phyloP scores from a whole-genome alignment of 2,888 invertebrate species.

The Malachius bipustulatus region DNA sequence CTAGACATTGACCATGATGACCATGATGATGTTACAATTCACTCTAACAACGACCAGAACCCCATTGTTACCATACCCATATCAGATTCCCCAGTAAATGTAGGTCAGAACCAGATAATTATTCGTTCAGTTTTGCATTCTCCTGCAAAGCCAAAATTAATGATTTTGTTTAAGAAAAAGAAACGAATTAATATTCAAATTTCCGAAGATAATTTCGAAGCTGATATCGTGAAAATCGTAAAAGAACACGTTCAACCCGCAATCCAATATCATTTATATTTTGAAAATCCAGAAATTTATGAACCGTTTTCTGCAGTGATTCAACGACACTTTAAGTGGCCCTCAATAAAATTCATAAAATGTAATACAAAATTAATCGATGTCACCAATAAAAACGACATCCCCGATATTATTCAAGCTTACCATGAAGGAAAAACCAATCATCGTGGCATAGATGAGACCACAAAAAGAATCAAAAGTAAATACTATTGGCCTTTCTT shows the following conservation, averaged over 20 bases:
- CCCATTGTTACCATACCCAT: conserved; percentile 2
- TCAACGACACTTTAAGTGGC: conserved; percentile 4
- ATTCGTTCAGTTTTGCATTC: too few relatives aligned
- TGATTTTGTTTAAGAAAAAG: too few relatives aligned
- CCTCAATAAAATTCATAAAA: conserved; percentile 4
- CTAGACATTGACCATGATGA: conserved; percentile 2
- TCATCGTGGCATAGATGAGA: conserved; percentile 13
- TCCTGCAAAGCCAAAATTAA: too few relatives aligned
- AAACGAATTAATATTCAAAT: conserved; percentile 1
- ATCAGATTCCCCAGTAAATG: conserved; percentile 3
- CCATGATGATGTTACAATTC: too few relatives aligned
- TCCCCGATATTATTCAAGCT: conserved; percentile 8
- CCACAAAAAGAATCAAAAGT: conserved; percentile 11
- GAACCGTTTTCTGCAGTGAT: too few relatives aligned
- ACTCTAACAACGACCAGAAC: too few relatives aligned
- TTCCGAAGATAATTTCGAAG: conserved; percentile 5
- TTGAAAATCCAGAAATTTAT: conserved; percentile 2
- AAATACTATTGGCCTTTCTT: conserved; percentile 16
- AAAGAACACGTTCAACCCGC: conserved; percentile 2
- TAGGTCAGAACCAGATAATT: too few relatives aligned
- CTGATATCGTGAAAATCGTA: conserved; percentile 4
- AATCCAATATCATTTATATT: conserved; percentile 4
- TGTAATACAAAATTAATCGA: conserved; percentile 7
- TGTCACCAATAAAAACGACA: conserved; percentile 9
- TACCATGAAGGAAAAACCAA: conserved; percentile 16